phyloP scores from a whole-genome alignment of 1,140 invertebrate species.

The Atta cephalotes region DNA sequence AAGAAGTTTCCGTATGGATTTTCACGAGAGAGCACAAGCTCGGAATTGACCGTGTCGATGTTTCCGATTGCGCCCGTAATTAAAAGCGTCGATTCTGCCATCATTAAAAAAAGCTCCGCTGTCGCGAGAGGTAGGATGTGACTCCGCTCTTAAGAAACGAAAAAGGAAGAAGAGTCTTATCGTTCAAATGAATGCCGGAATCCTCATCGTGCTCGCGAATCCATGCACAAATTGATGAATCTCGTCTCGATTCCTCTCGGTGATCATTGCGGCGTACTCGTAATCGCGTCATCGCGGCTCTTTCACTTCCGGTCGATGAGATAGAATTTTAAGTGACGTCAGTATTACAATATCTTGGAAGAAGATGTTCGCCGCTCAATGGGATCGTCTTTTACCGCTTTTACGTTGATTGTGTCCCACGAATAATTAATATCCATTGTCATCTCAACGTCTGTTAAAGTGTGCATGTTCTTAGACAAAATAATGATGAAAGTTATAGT shows the following conservation, averaged over 20 bases:
- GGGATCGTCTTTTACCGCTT: background rate
- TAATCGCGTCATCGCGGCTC: slow-evolving; percentile 61
- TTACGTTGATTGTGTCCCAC: slow-evolving; percentile 27
- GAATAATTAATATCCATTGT: slow-evolving; percentile 28
- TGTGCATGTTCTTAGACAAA: background rate
- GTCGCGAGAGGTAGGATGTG: slow-evolving; percentile 29
- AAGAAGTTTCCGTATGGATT: slow-evolving; percentile 15
- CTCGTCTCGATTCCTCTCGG: slow-evolving; percentile 72
- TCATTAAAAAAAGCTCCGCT: slow-evolving; percentile 71
- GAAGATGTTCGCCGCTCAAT: slow-evolving; percentile 9
- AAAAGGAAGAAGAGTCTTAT: slow-evolving; percentile 51
- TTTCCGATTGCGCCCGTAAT: slow-evolving; percentile 52
- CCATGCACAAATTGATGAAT: slow-evolving; percentile 82
- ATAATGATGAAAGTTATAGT: background rate
- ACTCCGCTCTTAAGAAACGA: slow-evolving; percentile 13
- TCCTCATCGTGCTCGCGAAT: slow-evolving; percentile 66
- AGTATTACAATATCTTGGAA: slow-evolving; percentile 20
- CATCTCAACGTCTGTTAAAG: background rate
- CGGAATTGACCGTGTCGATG: slow-evolving; percentile 52
- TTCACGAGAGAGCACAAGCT: slow-evolving; percentile 2
- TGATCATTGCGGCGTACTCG: slow-evolving; percentile 58
- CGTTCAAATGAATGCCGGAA: slow-evolving; percentile 68
- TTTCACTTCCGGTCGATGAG: slow-evolving; percentile 48
- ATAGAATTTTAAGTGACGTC: slow-evolving; percentile 58
- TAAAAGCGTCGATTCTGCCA: slow-evolving; percentile 74